Percentiles rank a stretch among this genome's conserved stretches.
These are phyloP conservation scores for Osmoderma eremita DNA, from an alignment of 2,888 invertebrate species.

Conservation along the genomic window DNA sequence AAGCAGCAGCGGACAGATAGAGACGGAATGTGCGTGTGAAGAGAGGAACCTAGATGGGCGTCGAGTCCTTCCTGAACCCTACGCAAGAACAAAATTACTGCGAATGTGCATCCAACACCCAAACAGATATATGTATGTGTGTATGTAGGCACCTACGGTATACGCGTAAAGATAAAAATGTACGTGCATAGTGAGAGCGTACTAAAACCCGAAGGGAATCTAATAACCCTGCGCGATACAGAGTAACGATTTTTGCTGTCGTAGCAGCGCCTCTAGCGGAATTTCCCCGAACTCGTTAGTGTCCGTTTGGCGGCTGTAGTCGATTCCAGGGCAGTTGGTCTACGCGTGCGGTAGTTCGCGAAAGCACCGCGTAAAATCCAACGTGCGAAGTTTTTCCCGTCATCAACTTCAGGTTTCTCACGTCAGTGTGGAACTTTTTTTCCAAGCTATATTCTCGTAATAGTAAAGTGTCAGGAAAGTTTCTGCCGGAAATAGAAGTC, in stretches of 20 bases:
- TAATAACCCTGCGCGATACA: slow-evolving; percentile 57
- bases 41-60: slow-evolving; percentile 10
- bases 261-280: slow-evolving; percentile 56
- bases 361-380: slow-evolving; percentile 46
- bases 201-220: slow-evolving; percentile 31
- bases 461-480: not conserved
- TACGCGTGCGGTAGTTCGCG: slow-evolving; percentile 58
- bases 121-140: slow-evolving; percentile 15
- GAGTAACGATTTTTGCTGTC: slow-evolving; percentile 63
- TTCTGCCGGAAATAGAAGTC: slow-evolving; percentile 5
- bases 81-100: slow-evolving; percentile 32
- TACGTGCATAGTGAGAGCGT: slow-evolving; percentile 20
- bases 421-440: slow-evolving; percentile 28
- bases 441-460: not conserved
- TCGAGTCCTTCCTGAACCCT: slow-evolving; percentile 32
- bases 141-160: not conserved
- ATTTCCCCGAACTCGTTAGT: slow-evolving; percentile 56
- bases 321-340: slow-evolving; percentile 59
- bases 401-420: slow-evolving; percentile 18
- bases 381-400: slow-evolving; percentile 39
- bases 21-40: not conserved
- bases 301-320: slow-evolving; percentile 61
- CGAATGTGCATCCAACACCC: slow-evolving; percentile 30
- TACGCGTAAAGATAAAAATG: slow-evolving; percentile 21
- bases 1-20: slow-evolving; percentile 14